phyloP scores from a whole-genome alignment of 2,888 invertebrate genomes.

The Scaptomyza reducta region DNA sequence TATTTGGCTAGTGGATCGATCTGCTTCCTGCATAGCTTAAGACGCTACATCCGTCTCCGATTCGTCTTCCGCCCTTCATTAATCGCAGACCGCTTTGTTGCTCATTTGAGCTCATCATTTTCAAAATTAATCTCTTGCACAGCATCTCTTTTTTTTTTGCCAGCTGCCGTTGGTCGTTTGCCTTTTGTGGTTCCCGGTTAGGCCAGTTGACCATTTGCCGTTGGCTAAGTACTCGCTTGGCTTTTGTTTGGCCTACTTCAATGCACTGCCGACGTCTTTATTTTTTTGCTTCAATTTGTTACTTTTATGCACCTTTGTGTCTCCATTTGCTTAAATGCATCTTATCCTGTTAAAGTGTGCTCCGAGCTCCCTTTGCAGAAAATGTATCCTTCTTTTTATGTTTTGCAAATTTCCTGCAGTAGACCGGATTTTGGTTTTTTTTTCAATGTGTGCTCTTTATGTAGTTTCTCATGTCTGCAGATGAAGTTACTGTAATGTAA shows the following conservation, averaged over 20 bases:
- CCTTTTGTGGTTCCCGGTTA: slow-evolving; percentile 67
- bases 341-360: slow-evolving; percentile 76
- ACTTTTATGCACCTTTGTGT: slow-evolving; percentile 50
- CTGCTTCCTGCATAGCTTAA: slow-evolving; percentile 41
- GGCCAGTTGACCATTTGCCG: slow-evolving; percentile 69
- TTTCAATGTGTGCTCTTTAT: slow-evolving; percentile 48
- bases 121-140: slow-evolving; percentile 45
- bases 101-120: slow-evolving; percentile 37
- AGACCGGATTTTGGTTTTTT: slow-evolving; percentile 28
- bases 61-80: slow-evolving; percentile 26
- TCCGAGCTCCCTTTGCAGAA: slow-evolving; percentile 54
- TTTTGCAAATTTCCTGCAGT: slow-evolving; percentile 60
- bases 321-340: slow-evolving; percentile 74
- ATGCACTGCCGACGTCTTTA: slow-evolving; percentile 55
- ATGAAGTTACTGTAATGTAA: slow-evolving; percentile 41
- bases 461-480: slow-evolving; percentile 45
- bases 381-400: slow-evolving; percentile 56
- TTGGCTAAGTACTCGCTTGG: slow-evolving; percentile 39
- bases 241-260: slow-evolving; percentile 65
- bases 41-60: slow-evolving; percentile 49
- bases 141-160: slow-evolving; percentile 37
- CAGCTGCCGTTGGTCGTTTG: slow-evolving; percentile 63
- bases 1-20: slow-evolving; percentile 8
- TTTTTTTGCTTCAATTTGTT: slow-evolving; percentile 18
- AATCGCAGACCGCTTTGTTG: slow-evolving; percentile 33